Evolutionary conservation across 2,888 invertebrate species (phyloP).

Genomic region (Sarcophaga rosellei): DNA sequence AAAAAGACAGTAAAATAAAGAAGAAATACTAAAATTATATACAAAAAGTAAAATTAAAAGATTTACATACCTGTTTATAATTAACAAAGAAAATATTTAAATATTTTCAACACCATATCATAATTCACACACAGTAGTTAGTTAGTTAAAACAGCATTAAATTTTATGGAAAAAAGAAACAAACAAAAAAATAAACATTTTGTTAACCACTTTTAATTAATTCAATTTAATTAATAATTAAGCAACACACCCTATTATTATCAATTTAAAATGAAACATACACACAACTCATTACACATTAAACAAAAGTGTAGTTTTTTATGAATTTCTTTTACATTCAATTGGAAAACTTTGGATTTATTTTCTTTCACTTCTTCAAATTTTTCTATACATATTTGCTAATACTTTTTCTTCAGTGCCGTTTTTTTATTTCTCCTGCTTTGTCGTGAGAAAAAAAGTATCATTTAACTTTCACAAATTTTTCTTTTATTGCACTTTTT

Average conservation of each 20-base stretch:
- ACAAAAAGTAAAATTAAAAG: slow-evolving; percentile 10
- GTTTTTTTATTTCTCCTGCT: slow-evolving; percentile 28
- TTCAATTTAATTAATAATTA: background rate
- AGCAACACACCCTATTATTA: no score
- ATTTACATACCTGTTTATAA: slow-evolving; percentile 48
- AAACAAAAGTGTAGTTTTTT: no score
- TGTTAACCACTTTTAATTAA: background rate
- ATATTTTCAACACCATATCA: background rate
- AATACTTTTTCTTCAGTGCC: slow-evolving; percentile 2
- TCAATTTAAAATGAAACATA: no score
- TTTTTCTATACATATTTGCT: background rate
- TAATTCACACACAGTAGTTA: background rate
- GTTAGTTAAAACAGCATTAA: background rate
- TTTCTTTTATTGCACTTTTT: slow-evolving; percentile 43
- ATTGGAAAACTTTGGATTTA: slow-evolving; percentile 12
- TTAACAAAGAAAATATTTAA: background rate
- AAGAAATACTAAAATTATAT: slow-evolving; percentile 7
- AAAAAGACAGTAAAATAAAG: background rate
- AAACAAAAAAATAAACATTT: background rate
- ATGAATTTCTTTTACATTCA: background rate
- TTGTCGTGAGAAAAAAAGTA: slow-evolving; percentile 26
- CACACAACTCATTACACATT: no score
- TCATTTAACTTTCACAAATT: slow-evolving; percentile 56
- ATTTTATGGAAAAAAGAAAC: background rate
- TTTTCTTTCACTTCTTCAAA: slow-evolving; percentile 10